Evolutionary conservation across 2,888 invertebrate species (phyloP).

Genomic region (Chironomus riparius): DNA sequence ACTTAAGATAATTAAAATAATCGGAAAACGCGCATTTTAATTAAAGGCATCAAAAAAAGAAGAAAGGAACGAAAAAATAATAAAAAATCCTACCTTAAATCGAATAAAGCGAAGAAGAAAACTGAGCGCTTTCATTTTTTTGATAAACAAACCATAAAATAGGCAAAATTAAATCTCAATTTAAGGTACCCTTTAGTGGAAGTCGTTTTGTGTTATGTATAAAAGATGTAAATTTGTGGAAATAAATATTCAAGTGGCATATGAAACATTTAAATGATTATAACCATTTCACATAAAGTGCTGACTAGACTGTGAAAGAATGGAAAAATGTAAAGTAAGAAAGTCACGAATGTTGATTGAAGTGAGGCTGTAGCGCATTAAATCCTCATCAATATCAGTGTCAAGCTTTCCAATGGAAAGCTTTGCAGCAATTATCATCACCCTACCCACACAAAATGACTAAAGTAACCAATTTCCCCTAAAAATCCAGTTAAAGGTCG

Average conservation of each 20-base stretch:
- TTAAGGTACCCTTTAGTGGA: background rate
- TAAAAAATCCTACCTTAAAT: background rate
- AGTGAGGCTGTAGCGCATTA: background rate
- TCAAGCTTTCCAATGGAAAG: no score
- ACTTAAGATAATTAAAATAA: background rate
- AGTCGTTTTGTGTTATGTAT: background rate
- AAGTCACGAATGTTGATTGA: no score
- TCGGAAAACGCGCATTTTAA: background rate
- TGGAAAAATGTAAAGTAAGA: background rate
- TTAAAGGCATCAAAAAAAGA: background rate
- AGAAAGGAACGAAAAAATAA: background rate
- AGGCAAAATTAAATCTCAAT: background rate
- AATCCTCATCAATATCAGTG: no score
- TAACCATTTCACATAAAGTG: background rate
- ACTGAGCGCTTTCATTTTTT: background rate
- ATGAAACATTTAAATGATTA: background rate
- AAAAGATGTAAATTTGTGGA: background rate
- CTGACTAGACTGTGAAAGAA: background rate
- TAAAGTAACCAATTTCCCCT: no score
- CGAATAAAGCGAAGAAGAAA: background rate
- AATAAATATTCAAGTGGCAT: background rate
- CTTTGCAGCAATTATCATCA: no score
- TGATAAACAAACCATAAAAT: slow-evolving; percentile 1
- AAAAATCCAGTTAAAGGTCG: no score
- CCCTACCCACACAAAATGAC: no score